Evolutionary conservation across 2,797 vertebrate genomes (phyloP), one percentile per base, ranked within the genome.

Genomic region (Rhynchonycteris naso): DNA sequence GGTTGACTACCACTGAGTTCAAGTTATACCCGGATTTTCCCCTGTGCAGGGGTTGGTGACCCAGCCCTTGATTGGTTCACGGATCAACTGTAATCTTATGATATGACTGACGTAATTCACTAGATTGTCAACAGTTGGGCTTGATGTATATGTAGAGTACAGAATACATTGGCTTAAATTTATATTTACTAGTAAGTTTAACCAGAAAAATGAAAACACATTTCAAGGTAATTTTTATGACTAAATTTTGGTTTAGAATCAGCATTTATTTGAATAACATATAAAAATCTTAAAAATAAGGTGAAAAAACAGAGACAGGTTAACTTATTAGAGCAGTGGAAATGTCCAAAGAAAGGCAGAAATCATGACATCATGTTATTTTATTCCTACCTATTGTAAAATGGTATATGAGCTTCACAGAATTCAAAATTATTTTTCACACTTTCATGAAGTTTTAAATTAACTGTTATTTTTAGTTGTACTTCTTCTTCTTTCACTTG

Each of bases 361-460:
- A 61, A 96, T 92, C 66, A 81, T 35, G n/a, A 24, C 43, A 90
- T 26, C 81, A 13, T 22, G 10, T 58, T 92, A 91, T 81, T 97
- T 85, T 90, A 86, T 80, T 96, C 95, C 96, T 98, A 99, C 99
- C 99, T 99, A 98, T 99, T 99, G 88, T 99, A 99, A 98, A 99
- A 99, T 12, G 99, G 99, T 97, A 99, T 98, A 69, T 97, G 99
- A 96, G 99, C 99, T 97, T 99, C 99, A 98, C 99, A 99, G 98
- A 99, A 99, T 86, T 99, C 99, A 98, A 99, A 99, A 96, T 97
- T 98, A 98, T 99, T 99, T 98, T 98, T 99, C 90, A 99, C 98
- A 97, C 99, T 99, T 98, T 99, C 99, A 8, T 99, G 99, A 97
- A 99, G 99, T 97, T 99, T 99, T 94, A 99, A 98, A 95, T 98